phyloP scores from a whole-genome alignment of 2,113 vertebrate species.

The Oncorhynchus tshawytscha region DNA sequence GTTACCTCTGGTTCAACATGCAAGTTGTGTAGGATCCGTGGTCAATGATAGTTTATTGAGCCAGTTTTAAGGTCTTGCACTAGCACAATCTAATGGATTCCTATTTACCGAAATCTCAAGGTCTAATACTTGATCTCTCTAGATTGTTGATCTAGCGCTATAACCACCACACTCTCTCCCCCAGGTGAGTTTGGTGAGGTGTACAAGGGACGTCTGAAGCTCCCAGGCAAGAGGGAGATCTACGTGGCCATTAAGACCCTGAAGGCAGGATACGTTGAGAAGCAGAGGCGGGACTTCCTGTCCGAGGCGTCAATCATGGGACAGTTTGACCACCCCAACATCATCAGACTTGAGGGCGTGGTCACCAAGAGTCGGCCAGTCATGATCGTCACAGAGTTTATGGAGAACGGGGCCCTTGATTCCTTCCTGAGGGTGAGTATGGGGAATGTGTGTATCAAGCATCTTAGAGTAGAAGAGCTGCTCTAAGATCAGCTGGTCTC shows the following conservation, averaged over 20 bases:
- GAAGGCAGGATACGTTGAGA: conserved; percentile 94
- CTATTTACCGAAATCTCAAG: too few species aligned
- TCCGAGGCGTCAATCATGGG: conserved; percentile 99
- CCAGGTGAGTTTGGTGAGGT: conserved; percentile 98
- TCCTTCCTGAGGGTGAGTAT: conserved; percentile 91
- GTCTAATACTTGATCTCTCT: too few species aligned
- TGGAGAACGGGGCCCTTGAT: conserved; percentile 97
- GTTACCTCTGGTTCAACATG: too few species aligned
- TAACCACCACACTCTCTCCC: conserved; percentile 4
- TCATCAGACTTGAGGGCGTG: conserved; percentile 94
- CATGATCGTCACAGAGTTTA: conserved; percentile 99
- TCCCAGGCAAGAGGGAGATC: conserved; percentile 95
- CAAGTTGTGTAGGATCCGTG: too few species aligned
- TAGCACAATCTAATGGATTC: too few species aligned
- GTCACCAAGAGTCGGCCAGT: conserved; percentile 97
- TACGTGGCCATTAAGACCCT: conserved; percentile 97
- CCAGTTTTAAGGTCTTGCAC: too few species aligned
- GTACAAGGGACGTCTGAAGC: conserved; percentile 94
- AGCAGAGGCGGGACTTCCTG: conserved; percentile 95
- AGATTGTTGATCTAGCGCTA: too few species aligned
- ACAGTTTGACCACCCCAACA: conserved; percentile 97
- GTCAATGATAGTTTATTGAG: too few species aligned
- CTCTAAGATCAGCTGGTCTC: too few species aligned
- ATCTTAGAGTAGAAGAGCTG: too few species aligned
- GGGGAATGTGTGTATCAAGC: not conserved